phyloP scores from a whole-genome alignment of 2,113 vertebrate species.

The Mandrillus leucophaeus region DNA sequence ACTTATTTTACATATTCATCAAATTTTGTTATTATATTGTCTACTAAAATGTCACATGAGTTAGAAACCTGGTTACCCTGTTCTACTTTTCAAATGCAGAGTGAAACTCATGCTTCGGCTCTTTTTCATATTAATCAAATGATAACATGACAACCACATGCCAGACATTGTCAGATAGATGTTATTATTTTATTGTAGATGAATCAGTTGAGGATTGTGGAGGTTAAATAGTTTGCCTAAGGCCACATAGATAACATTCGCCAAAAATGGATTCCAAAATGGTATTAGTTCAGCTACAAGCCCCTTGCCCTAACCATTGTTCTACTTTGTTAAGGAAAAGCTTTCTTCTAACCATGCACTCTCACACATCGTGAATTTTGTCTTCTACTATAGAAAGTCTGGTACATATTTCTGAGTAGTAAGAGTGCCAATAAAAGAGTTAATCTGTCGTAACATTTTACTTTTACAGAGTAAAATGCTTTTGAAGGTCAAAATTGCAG shows the following conservation, averaged over 20 bases:
- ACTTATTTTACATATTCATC: background rate
- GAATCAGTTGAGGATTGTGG: background rate
- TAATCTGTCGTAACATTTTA: background rate
- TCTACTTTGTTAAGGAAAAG: background rate
- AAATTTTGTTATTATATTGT: background rate
- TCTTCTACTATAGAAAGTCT: background rate
- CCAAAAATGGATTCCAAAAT: background rate
- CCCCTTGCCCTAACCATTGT: background rate
- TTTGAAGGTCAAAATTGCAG: background rate
- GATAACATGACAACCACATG: background rate
- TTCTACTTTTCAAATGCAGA: background rate
- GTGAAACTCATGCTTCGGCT: background rate
- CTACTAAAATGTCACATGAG: background rate
- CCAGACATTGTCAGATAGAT: background rate
- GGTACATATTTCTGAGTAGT: background rate
- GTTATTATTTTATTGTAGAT: background rate
- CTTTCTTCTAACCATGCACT: background rate
- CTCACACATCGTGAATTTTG: background rate
- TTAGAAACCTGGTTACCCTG: background rate
- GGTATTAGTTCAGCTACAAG: background rate
- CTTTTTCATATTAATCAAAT: background rate
- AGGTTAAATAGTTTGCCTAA: conserved; percentile 7
- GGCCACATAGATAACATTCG: background rate
- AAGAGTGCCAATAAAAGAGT: background rate
- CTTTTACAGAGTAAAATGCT: background rate